Percentiles rank a stretch among this genome's conserved stretches.
These are phyloP conservation scores for Pomatostomus ruficeps DNA, from an alignment of 2,113 vertebrate species.

Conservation along the genomic window DNA sequence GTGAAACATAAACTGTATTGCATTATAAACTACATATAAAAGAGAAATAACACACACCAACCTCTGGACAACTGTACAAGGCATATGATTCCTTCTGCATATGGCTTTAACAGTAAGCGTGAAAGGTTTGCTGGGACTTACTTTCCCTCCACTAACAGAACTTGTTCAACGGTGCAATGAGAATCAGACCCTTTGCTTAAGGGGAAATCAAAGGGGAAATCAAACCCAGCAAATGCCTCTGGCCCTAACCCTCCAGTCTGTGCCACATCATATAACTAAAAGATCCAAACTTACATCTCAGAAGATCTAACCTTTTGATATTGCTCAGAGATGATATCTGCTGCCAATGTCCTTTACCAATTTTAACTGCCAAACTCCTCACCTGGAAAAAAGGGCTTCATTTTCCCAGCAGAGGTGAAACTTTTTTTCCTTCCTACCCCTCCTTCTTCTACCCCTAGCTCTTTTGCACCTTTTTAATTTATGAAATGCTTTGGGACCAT, in stretches of 20 bases:
- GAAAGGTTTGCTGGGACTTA: not conserved
- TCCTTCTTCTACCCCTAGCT: not conserved
- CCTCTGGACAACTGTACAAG: not conserved
- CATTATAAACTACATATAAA: not conserved
- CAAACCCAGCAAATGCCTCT: not conserved
- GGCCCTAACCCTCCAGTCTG: not conserved
- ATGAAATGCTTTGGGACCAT: not conserved
- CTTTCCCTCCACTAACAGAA: not conserved
- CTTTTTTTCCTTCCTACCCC: not conserved
- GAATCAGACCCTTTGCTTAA: not conserved
- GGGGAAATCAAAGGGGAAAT: not conserved
- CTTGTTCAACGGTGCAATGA: not conserved
- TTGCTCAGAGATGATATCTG: not conserved
- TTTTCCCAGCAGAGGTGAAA: not conserved
- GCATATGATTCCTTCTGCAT: not conserved
- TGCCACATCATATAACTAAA: not conserved
- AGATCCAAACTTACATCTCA: not conserved
- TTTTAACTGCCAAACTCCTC: not conserved
- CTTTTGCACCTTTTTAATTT: constrained; percentile 30
- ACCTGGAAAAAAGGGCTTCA: not conserved
- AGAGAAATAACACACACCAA: not conserved
- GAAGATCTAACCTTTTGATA: not conserved
- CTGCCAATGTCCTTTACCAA: not conserved
- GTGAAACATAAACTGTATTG: not conserved
- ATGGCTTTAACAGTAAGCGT: not conserved